Base-by-base conservation (phyloP, 2,888 invertebrate species). In the Apotomis turbidana region DNA sequence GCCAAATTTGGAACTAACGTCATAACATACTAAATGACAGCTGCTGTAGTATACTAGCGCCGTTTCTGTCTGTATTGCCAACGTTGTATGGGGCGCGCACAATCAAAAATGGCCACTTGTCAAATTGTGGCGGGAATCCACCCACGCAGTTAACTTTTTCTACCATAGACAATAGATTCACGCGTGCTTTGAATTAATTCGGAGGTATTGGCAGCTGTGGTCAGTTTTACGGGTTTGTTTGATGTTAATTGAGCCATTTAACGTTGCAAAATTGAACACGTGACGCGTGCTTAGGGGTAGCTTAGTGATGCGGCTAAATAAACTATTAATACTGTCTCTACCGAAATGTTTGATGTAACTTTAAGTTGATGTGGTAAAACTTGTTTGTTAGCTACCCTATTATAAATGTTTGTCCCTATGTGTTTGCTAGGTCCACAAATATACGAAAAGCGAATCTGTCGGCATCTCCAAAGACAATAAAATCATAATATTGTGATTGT, bases 61-160 rank as follows among this genome's bases (percentile, higher is more conserved):
- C 9, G 15, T 61, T 44, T n/a, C 10, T 8, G 13, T 51, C 61
- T 3, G 55, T 38, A 62, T 52, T 58, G 57, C 9, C 52, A 62
- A 62, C 41, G 58, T 71, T 61, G 67, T 44, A 41, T 77, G 77
- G 71, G 76, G 72, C 72, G 72, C 67, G 73, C 74, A 79, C 81
- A 83, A 87, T 85, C 85, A 88, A 84, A 87, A 83, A 85, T 84
- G 81, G 82, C 78, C 72, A 82, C 77, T 79, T 87, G 88, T 89
- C 89, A 89, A 82, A 82, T 83, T 85, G 83, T 80, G 85, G 88
- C 84, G 84, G 77, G 81, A 83, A 70, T 80, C 83, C 90, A 85
- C 90, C 90, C 90, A 85, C 91, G 85, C 88, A 77, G 79, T 85
- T 80, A 77, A 76, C 79, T 81, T 84, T 82, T 84, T 83, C 82